A percentile compares a stretch with the other conserved stretches of the same genome.
Evolutionary conservation across 1,140 invertebrate genomes (phyloP).

Genomic region (Scaptomyza graminum): DNA sequence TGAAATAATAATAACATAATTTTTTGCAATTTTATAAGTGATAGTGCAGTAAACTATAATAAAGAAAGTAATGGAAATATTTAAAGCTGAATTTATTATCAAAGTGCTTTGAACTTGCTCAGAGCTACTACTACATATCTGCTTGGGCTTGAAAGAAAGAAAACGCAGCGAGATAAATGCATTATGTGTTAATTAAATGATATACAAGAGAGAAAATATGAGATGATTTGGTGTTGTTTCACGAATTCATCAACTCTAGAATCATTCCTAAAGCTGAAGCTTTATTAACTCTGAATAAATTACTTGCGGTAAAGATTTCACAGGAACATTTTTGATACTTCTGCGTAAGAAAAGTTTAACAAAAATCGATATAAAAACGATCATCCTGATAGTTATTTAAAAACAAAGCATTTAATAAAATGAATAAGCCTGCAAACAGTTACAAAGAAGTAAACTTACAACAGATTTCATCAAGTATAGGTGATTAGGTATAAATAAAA

Average conservation of each 20-base stretch:
- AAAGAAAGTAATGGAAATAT: slow-evolving; percentile 47
- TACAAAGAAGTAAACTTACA: neutral
- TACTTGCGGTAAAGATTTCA: no score
- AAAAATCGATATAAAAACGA: no score
- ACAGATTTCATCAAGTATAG: slow-evolving; percentile 26
- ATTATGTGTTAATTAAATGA: neutral
- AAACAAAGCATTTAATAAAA: neutral
- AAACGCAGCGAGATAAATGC: neutral
- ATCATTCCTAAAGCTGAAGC: neutral
- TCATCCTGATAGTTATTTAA: neutral
- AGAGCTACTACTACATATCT: neutral
- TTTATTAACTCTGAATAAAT: no score
- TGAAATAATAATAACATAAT: slow-evolving; percentile 41
- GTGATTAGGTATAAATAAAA: slow-evolving; percentile 13
- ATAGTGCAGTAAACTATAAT: slow-evolving; percentile 57
- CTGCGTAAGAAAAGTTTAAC: no score
- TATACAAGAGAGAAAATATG: neutral
- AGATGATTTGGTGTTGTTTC: no score
- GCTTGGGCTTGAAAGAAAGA: neutral
- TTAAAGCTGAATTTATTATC: slow-evolving; percentile 7
- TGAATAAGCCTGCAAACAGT: neutral
- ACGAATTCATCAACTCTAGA: neutral
- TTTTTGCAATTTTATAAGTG: slow-evolving; percentile 79
- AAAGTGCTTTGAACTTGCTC: neutral
- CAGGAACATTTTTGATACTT: no score